Conservation (phyloP, 2,797 vertebrate genomes). For the Sebastes elongatus region DNA sequence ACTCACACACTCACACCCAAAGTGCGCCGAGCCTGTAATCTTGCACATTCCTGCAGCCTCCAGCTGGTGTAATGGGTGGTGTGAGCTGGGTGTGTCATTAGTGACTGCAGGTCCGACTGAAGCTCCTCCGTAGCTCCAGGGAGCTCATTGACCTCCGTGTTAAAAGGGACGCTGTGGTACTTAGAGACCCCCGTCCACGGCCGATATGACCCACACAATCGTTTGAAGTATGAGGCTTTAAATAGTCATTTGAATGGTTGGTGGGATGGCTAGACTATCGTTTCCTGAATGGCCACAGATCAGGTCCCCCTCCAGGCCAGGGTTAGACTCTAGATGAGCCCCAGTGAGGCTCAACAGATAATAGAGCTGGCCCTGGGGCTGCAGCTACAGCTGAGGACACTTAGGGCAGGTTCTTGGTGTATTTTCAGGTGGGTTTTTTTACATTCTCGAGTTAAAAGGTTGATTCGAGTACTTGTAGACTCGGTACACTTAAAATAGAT, state of each 20-base stretch:
- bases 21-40: slow-evolving; percentile 42
- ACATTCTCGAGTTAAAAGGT: too few relatives aligned
- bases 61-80: slow-evolving; percentile 26
- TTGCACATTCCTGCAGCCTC: slow-evolving; percentile 37
- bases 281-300: background rate
- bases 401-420: too few relatives aligned
- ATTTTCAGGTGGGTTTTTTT: too few relatives aligned
- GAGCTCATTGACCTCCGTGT: slow-evolving; percentile 25
- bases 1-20: background rate
- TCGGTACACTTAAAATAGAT: too few relatives aligned
- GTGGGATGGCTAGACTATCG: background rate
- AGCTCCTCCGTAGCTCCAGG: slow-evolving; percentile 23
- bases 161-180: slow-evolving; percentile 12
- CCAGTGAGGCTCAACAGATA: too few relatives aligned
- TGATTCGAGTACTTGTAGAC: too few relatives aligned
- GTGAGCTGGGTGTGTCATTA: slow-evolving; percentile 47
- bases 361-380: too few relatives aligned
- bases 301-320: too few relatives aligned
- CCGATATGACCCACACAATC: background rate
- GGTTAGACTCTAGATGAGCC: too few relatives aligned
- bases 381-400: too few relatives aligned
- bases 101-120: slow-evolving; percentile 20
- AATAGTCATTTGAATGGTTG: background rate
- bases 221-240: background rate
- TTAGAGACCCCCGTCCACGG: background rate